Evolutionary conservation across 2,797 vertebrate genomes (phyloP).

Genomic region (Rallus crepitans): DNA sequence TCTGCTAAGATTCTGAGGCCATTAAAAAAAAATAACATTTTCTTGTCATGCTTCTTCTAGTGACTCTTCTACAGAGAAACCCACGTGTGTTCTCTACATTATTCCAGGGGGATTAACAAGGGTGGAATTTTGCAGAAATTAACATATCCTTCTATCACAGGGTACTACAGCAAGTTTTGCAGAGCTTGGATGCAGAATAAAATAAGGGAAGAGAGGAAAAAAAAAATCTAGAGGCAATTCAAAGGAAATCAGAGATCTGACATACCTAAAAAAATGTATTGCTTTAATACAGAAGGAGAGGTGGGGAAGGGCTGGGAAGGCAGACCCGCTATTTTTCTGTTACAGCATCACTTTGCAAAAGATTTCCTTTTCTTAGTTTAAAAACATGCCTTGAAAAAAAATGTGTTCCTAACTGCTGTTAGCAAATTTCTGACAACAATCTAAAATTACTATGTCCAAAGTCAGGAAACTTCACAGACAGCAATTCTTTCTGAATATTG

Average conservation of each 20-base stretch:
- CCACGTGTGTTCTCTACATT: background rate
- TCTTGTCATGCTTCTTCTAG: background rate
- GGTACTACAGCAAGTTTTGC: background rate
- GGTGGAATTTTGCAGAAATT: background rate
- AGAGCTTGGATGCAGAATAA: background rate
- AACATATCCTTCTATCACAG: background rate
- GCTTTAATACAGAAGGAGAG: background rate
- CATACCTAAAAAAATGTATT: background rate
- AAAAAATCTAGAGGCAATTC: background rate
- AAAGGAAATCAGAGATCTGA: background rate
- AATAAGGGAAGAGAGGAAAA: background rate
- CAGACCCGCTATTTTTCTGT: background rate
- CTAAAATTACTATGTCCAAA: conserved; percentile 16
- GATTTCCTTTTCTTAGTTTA: background rate
- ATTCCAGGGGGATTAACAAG: background rate
- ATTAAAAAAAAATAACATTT: background rate
- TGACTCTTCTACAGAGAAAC: background rate
- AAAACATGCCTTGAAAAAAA: too few species aligned
- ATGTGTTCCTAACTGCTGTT: background rate
- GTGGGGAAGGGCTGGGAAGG: background rate
- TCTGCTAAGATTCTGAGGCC: background rate
- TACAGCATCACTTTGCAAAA: background rate
- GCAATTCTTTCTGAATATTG: background rate
- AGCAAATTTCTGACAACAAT: background rate
- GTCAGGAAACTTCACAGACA: background rate